These are phyloP conservation scores for Tor tambroides DNA, from an alignment of 2,113 vertebrate genomes.

Conservation along the genomic window DNA sequence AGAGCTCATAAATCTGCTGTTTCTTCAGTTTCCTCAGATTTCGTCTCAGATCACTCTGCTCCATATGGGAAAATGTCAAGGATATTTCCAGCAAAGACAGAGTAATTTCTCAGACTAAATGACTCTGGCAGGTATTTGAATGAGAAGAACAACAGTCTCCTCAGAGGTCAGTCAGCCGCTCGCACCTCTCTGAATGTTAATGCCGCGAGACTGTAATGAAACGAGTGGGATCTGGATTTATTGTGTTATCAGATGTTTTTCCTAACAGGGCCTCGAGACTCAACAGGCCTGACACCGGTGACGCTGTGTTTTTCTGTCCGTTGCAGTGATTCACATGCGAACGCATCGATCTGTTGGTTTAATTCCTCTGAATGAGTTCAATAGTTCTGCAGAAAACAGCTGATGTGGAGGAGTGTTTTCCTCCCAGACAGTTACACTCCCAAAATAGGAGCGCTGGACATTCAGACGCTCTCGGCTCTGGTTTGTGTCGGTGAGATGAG, in stretches of 20 bases:
- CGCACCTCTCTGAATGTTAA: background rate
- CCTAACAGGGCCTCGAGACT: no score
- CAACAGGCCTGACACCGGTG: background rate
- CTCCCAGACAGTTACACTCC: background rate
- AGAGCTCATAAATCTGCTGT: background rate
- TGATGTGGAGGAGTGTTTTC: conserved; percentile 2
- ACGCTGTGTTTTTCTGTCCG: background rate
- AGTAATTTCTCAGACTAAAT: conserved; percentile 62
- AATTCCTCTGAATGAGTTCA: background rate
- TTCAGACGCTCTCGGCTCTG: background rate
- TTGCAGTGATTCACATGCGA: background rate
- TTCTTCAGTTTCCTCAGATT: background rate
- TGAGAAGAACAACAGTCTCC: background rate
- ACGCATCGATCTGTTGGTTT: background rate
- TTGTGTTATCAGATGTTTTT: no score
- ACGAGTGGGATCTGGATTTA: background rate
- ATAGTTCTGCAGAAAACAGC: background rate
- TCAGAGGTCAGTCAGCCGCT: background rate
- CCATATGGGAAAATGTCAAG: conserved; percentile 57
- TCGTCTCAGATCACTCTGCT: background rate
- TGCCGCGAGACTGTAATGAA: background rate
- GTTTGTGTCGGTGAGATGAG: background rate
- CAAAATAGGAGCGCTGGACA: background rate
- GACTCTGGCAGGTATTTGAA: conserved; percentile 55
- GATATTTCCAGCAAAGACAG: conserved; percentile 49